A percentile compares a stretch with the other conserved stretches of the same genome.
Evolutionary conservation across 2,888 invertebrate genomes (phyloP).

Genomic region (Lymantria dispar): DNA sequence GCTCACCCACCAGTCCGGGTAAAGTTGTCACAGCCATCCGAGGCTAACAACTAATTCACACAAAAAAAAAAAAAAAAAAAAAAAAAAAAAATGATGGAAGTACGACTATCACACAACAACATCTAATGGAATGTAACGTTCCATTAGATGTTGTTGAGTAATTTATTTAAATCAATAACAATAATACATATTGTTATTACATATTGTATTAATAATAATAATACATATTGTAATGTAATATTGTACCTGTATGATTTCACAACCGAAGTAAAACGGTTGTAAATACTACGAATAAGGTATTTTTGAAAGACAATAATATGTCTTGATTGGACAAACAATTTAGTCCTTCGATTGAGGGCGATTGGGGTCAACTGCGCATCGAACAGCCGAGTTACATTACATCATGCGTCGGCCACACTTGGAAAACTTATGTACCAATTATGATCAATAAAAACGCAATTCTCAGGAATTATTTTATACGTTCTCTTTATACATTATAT

Average conservation of each 20-base stretch:
- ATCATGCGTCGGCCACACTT: conserved; percentile 56
- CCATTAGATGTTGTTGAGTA: no score
- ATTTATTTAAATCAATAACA: no score
- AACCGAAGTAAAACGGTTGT: not conserved
- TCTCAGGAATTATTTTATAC: conserved; percentile 23
- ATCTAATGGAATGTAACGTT: no score
- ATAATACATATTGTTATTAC: no score
- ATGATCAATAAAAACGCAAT: conserved; percentile 35
- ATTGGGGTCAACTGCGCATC: conserved; percentile 77
- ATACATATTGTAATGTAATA: not conserved
- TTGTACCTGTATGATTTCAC: not conserved
- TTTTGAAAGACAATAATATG: conserved; percentile 32
- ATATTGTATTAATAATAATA: no score
- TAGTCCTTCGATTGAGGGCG: conserved; percentile 79
- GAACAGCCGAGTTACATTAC: conserved; percentile 66
- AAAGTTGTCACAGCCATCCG: no score
- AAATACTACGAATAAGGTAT: conserved; percentile 7
- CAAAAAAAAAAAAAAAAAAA: no score
- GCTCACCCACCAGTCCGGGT: no score
- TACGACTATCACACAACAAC: no score
- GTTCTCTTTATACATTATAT: conserved; percentile 17
- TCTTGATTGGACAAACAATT: conserved; percentile 71
- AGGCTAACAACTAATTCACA: no score
- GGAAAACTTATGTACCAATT: conserved; percentile 61
- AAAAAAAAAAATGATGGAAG: no score